Evolutionary conservation across 2,113 vertebrate genomes (phyloP), one percentile per base, ranked within the genome.

Genomic region (Calyptommatus sinebrachiatus): DNA sequence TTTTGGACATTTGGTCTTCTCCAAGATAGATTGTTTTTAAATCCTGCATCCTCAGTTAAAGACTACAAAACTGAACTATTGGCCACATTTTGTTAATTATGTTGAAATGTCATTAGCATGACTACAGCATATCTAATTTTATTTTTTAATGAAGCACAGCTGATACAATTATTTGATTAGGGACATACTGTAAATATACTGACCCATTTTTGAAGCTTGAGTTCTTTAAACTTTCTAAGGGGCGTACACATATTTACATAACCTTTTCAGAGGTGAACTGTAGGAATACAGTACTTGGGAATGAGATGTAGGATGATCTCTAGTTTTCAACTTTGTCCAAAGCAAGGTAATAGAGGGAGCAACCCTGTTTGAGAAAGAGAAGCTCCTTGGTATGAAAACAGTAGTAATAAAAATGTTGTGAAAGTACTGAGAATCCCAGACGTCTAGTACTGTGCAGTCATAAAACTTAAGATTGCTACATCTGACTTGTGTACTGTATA

Each of bases 401-500:
- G 66, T 1, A 73, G 20, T 0, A 7, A 0, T n/a, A 10, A 0
- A 1, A 14, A 50, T 24, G 61, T 9, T 72, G 29, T 11, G 29
- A 7, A 5, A 53, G 1, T 67, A 71, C 4, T 28, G 70, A 20
- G 18, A 70, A 18, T 0, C 2, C 46, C 1, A 41, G 12, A 0
- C 35, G 5, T 4, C 35, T 41, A 0, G 18, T 7, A 8, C 9
- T 0, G 14, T 7, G 6, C 9, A 14, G 53, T 6, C 53, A 46
- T 67, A 69, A 83, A 48, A 45, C 24, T 0, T 29, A 4, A 12
- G 53, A 28, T 8, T 62, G 3, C 22, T 0, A 0, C 0, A 71
- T 24, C 10, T 31, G 67, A 31, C 9, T 50, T 50, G 12, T 7
- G 29, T 53, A 1, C 86, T 7, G 29, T 53, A 1, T 87, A 69